A percentile compares a stretch with the other conserved stretches of the same genome.
Evolutionary conservation across 2,113 vertebrate species (phyloP).

Genomic region (Oncorhynchus keta): DNA sequence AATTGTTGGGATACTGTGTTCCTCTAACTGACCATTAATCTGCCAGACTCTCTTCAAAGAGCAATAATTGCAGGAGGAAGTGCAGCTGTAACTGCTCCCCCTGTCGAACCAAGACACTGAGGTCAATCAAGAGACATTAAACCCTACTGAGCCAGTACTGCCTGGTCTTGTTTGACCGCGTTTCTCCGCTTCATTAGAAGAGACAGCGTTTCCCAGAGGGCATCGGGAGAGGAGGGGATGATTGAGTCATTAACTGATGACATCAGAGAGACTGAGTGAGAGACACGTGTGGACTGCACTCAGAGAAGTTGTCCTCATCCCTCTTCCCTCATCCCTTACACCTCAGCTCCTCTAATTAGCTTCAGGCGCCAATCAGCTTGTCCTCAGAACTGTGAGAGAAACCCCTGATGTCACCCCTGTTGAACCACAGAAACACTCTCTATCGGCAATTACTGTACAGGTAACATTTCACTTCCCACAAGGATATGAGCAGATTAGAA

Average conservation of each 20-base stretch:
- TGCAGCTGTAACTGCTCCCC: conserved; percentile 26
- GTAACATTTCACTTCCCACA: conserved; percentile 31
- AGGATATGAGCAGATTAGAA: conserved; percentile 29
- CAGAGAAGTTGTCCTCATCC: conserved; percentile 14
- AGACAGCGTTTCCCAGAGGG: conserved; percentile 23
- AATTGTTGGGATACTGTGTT: conserved; percentile 63
- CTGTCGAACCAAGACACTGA: conserved; percentile 32
- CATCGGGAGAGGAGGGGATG: background rate
- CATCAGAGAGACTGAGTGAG: conserved; percentile 2
- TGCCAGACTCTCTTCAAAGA: conserved; percentile 47
- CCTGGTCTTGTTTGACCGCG: conserved; percentile 9
- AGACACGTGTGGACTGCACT: conserved; percentile 7
- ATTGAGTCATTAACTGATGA: conserved; percentile 20
- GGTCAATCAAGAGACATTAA: conserved; percentile 57
- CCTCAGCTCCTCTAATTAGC: conserved; percentile 36
- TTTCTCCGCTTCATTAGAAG: conserved; percentile 18
- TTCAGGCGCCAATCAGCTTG: conserved; percentile 16
- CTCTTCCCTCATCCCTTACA: background rate
- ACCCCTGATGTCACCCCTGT: background rate
- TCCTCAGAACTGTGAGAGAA: conserved; percentile 1
- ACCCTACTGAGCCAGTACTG: conserved; percentile 32
- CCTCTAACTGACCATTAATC: conserved; percentile 58
- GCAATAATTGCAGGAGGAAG: conserved; percentile 54
- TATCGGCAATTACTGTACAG: too few relatives aligned
- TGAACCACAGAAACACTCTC: too few relatives aligned